These are phyloP conservation scores for Dromius quadrimaculatus DNA, from an alignment of 2,888 invertebrate species.

Conservation along the genomic window DNA sequence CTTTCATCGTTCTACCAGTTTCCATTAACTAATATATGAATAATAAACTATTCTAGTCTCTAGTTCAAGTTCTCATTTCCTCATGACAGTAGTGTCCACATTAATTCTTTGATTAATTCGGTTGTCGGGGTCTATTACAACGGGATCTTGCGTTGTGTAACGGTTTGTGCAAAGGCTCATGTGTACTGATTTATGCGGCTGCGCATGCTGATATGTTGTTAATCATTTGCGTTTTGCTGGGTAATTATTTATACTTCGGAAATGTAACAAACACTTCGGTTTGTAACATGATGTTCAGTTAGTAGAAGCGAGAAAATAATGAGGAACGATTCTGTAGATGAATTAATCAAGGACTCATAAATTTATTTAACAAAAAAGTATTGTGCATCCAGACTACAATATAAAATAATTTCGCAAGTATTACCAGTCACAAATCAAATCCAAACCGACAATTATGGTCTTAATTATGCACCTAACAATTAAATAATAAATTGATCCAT, in stretches of 20 bases:
- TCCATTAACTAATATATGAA: not conserved
- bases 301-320: too few relatives aligned
- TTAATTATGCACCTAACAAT: slow-evolving; percentile 44
- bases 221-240: slow-evolving; percentile 29
- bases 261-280: slow-evolving; percentile 29
- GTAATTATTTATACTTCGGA: slow-evolving; percentile 34
- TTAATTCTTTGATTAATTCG: slow-evolving; percentile 30
- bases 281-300: too few relatives aligned
- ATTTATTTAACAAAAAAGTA: too few relatives aligned
- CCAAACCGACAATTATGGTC: slow-evolving; percentile 30
- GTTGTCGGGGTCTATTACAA: slow-evolving; percentile 29
- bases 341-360: too few relatives aligned
- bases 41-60: not conserved
- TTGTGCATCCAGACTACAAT: too few relatives aligned
- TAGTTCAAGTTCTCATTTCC: not conserved
- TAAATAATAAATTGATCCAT: slow-evolving; percentile 40
- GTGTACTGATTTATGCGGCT: slow-evolving; percentile 19
- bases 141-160: slow-evolving; percentile 20
- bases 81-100: slow-evolving; percentile 5
- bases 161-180: not conserved
- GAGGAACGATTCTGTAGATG: too few relatives aligned
- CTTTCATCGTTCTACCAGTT: too few relatives aligned
- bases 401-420: too few relatives aligned
- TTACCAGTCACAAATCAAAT: slow-evolving; percentile 34
- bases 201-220: slow-evolving; percentile 15